Evolutionary conservation across 2,888 invertebrate genomes (phyloP).

Genomic region (Nectonema munidae): DNA sequence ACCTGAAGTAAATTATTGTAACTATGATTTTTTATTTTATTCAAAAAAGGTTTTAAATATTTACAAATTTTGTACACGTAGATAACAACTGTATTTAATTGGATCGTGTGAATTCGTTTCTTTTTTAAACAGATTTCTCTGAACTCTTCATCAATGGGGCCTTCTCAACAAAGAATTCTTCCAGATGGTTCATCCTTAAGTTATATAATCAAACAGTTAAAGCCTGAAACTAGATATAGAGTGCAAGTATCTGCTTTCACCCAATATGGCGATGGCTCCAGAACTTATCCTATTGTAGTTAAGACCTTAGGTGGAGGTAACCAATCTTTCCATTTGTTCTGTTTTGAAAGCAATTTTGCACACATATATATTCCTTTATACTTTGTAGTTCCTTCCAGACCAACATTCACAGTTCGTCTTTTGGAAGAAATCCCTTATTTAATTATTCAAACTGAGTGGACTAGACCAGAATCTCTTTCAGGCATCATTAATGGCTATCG

Average conservation of each 20-base stretch:
- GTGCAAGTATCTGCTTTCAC: slow-evolving; percentile 65
- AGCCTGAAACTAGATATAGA: slow-evolving; percentile 71
- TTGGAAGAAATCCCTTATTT: slow-evolving; percentile 8
- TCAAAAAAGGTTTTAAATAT: too few species aligned
- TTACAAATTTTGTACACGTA: too few species aligned
- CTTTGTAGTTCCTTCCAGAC: neutral
- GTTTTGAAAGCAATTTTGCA: neutral
- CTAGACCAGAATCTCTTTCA: neutral
- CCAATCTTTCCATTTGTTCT: slow-evolving; percentile 13
- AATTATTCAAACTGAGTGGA: slow-evolving; percentile 9
- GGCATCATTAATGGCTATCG: neutral
- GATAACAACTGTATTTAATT: too few species aligned
- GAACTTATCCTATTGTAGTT: slow-evolving; percentile 47
- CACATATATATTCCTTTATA: neutral
- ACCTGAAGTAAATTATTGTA: too few species aligned
- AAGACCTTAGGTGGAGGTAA: slow-evolving; percentile 42
- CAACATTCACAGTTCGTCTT: neutral
- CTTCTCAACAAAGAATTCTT: neutral
- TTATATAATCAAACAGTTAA: slow-evolving; percentile 34
- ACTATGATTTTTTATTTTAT: too few species aligned
- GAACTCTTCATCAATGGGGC: neutral
- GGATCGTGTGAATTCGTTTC: neutral
- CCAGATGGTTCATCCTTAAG: neutral
- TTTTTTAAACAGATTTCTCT: neutral
- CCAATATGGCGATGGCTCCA: slow-evolving; percentile 72